Percentiles rank a stretch among this genome's conserved stretches.
phyloP scores from a whole-genome alignment of 2,888 invertebrate genomes.

The Sminthurinus aureus region DNA sequence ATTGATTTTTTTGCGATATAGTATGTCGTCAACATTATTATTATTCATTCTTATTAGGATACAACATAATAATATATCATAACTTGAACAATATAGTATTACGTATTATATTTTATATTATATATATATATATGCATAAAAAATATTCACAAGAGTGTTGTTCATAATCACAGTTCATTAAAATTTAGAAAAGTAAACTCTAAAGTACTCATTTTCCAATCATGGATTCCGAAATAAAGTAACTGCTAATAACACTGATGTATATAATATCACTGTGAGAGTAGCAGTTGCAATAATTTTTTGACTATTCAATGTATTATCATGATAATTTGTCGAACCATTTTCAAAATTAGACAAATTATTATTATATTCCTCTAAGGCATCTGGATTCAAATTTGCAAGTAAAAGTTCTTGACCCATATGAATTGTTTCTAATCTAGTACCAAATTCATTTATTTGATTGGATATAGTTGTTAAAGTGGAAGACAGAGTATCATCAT shows the following conservation, averaged over 20 bases:
- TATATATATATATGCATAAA: background rate
- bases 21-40: too few relatives aligned
- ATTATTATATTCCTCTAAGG: background rate
- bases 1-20: too few relatives aligned
- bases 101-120: too few relatives aligned
- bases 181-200: background rate
- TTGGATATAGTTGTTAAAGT: background rate
- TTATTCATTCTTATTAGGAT: too few relatives aligned
- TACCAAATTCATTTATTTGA: slow-evolving; percentile 19
- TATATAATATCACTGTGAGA: background rate
- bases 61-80: too few relatives aligned
- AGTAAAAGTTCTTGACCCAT: background rate
- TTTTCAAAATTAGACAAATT: background rate
- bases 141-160: background rate
- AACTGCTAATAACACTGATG: too few relatives aligned
- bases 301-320: slow-evolving; percentile 4
- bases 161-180: too few relatives aligned
- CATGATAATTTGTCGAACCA: background rate
- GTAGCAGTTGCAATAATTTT: slow-evolving; percentile 7
- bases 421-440: slow-evolving; percentile 3
- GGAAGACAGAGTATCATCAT: background rate
- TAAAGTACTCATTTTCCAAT: too few relatives aligned
- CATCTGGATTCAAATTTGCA: background rate
- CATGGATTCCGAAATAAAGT: too few relatives aligned
- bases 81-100: too few relatives aligned